Base-by-base conservation (phyloP, 2,888 invertebrate species). In the Pecten maximus region DNA sequence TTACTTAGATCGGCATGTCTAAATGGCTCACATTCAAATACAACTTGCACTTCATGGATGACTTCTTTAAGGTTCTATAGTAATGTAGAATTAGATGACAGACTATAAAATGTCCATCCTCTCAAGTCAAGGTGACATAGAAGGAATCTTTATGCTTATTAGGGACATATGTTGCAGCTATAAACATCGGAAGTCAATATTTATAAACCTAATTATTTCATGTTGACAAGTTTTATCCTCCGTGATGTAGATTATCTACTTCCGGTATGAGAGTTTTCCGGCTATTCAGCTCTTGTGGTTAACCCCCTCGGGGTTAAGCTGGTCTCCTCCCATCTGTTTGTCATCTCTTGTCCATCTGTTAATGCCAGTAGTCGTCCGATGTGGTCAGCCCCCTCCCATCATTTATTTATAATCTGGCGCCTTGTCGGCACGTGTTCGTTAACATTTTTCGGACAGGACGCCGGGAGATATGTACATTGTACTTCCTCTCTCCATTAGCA, bases 341-440 rank as follows among this genome's bases (percentile, higher is more conserved):
- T 28, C 74, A 74, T 74, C 28, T 2, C 15, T 74, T 74, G 28
- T 23, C 19, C 74, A 74, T 74, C 74, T 74, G 74, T 6, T 74
- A 35, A 74, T 74, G 74, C 28, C 74, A 74, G 10, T 35, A 8
- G n/a, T 35, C 74, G 35, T 74, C 28, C 74, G 35, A 74, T 74
- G 74, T 35, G 74, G 74, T 74, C 74, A 74, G 74, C 74, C 74
- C 35, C 74, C 28, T 35, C 28, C 74, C 35, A 35, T 74, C 35
- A 74, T 74, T 74, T 74, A 74, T 35, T 28, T 74, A 74, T 74
- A 35, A 74, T 74, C 74, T 16, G 74, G 74, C 74, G 35, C 74
- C 74, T 28, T 23, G 74, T 74, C 74, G 74, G 74, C 74, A 74
- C 74, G 74, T 35, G 74, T 35, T 35, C 74, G 74, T 35, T 28